Percentiles rank a stretch among this genome's conserved stretches.
Conservation (phyloP, 2,888 invertebrate genomes). For the Drosophila putrida region DNA sequence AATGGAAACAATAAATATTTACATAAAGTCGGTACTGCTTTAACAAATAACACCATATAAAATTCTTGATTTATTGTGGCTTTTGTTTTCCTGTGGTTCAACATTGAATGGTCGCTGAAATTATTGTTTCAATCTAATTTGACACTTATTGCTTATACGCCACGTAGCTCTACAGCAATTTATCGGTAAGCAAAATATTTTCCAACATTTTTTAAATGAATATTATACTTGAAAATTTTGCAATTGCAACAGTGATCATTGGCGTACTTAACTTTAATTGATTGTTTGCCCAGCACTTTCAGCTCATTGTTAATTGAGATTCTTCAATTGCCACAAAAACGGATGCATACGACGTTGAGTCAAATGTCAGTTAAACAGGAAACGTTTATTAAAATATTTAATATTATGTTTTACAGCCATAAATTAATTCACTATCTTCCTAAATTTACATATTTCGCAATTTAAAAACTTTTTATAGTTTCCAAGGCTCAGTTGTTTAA, state of each 20-base stretch:
- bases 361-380: slow-evolving; percentile 37
- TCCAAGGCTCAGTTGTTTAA: background rate
- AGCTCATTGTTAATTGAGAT: slow-evolving; percentile 42
- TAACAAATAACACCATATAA: slow-evolving; percentile 30
- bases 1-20: slow-evolving; percentile 51
- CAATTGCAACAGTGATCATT: background rate
- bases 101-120: background rate
- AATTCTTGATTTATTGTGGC: slow-evolving; percentile 33
- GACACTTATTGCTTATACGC: slow-evolving; percentile 8
- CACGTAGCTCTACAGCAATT: background rate
- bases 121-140: background rate
- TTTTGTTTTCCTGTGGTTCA: slow-evolving; percentile 17
- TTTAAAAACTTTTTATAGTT: background rate
- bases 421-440: background rate
- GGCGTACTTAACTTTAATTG: slow-evolving; percentile 10
- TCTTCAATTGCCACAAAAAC: slow-evolving; percentile 25
- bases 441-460: background rate
- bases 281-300: slow-evolving; percentile 37
- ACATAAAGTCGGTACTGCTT: slow-evolving; percentile 25
- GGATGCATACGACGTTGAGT: slow-evolving; percentile 4
- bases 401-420: slow-evolving; percentile 25
- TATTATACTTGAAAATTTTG: slow-evolving; percentile 3
- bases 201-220: background rate
- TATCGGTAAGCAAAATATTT: slow-evolving; percentile 8
- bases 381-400: slow-evolving; percentile 30